Evolutionary conservation across 1,140 invertebrate genomes (phyloP), one percentile per base, ranked within the genome.

Genomic region (Elysia chlorotica): DNA sequence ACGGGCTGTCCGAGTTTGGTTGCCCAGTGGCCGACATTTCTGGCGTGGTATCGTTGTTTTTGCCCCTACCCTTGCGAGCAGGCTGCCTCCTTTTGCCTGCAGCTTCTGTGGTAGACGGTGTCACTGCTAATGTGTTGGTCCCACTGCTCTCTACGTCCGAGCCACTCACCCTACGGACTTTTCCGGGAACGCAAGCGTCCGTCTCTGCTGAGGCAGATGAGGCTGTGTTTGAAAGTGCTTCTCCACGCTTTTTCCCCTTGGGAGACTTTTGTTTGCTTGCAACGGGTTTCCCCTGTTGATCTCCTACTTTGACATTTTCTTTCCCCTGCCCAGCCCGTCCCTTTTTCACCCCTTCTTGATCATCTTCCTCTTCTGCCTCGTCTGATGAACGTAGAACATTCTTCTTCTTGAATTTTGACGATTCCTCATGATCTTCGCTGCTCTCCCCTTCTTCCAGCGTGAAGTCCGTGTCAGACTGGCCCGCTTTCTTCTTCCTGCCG

Each of bases 361-460:
- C 61, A 53, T 63, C 56, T 21, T 67, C 37, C 28, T 71, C 57
- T 0, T 53, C 48, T 1, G 71, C 74, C 37, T 75, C 74, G 30
- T 75, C 74, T 30, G 74, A 65, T 5, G 74, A 75, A 30, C 74
- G 37, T 1, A 75, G 38, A 30, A 75, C 74, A 68, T 75, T 75
- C 37, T 75, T 75, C 65, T 68, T 75, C 28, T 72, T 71, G 48
- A 67, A 67, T 6, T 31, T 54, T 31, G 65, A 31, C 30, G 37
- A 33, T 28, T 68, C 56, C n/a, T 68, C 68, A 31, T 67, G 63
- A 23, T 71, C 67, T n/a, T 57, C 67, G 14, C 25, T 1, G 38
- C 23, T 65, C 21, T 65, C 63, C 2, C 23, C 30, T 17, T 65
- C 41, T 48, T 75, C 68, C 19, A 65, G 62, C 56, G 69, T 75